Base-by-base conservation (phyloP, 2,113 vertebrate genomes). In the Hystrix brachyura region DNA sequence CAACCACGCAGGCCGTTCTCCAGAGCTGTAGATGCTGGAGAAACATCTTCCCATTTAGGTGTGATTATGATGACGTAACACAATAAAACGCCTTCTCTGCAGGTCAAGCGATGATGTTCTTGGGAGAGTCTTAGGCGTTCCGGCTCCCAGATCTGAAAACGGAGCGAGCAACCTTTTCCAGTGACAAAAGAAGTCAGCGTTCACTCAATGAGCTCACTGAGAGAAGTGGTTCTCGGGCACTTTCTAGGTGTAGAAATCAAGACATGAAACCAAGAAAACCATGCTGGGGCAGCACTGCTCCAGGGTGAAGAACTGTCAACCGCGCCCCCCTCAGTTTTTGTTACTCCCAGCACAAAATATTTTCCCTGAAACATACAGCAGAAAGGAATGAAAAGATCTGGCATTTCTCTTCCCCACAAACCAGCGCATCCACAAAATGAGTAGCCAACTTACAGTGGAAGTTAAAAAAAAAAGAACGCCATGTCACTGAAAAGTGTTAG, bases 361-460 rank as follows among this genome's bases (percentile, higher is more conserved):
- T 43, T 57, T 53, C 57, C 53, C 43, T 34, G 51, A 46, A 71
- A 79, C 25, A 27, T 2, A 71, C 8, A 43, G 17, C 59, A 3
- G 10, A 71, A 65, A 88, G 86, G 38, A 87, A 67, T 17, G 46
- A 71, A 43, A 46, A 86, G 64, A 23, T 7, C 34, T 53, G 60
- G 25, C 5, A 32, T 65, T 38, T 46, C 85, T 86, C 38, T 62
- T 88, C 87, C 85, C 82, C 38, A 51, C 29, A 64, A 96, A 83
- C 21, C 18, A 21, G 27, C 46, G 57, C 64, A 69, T 13, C 71
- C 18, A 32, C 29, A 25, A 95, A 80, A 64, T 10, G 5, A n/a
- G 14, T 25, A 12, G 88, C 18, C 15, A 21, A 90, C 14, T 51
- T 72, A 78, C 2, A 74, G 18, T 7, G 67, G 17, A 79, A 0